phyloP scores from a whole-genome alignment of 2,797 vertebrate genomes.

The Hoplostethus atlanticus region DNA sequence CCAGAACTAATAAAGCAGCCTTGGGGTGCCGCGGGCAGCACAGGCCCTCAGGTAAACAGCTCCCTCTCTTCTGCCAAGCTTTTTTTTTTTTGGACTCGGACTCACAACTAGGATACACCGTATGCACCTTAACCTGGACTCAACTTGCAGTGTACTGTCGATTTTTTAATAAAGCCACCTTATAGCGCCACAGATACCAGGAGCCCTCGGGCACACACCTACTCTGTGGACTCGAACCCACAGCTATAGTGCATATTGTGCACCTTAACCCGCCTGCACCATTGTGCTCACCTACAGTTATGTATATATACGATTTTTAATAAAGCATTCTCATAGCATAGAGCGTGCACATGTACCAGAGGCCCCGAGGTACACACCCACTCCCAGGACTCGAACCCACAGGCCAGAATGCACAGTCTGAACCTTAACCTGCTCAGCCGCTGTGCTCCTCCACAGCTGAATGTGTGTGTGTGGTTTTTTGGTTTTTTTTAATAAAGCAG shows the following conservation, averaged over 20 bases:
- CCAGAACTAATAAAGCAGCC: slow-evolving; percentile 28
- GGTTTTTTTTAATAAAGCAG: slow-evolving; percentile 70
- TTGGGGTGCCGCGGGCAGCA: slow-evolving; percentile 6
- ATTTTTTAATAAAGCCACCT: slow-evolving; percentile 45
- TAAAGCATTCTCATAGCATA: slow-evolving; percentile 20
- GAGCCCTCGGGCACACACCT: slow-evolving; percentile 12
- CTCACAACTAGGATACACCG: slow-evolving; percentile 13
- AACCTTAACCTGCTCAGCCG: slow-evolving; percentile 60
- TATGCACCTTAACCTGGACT: slow-evolving; percentile 1
- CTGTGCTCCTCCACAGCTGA: slow-evolving; percentile 41
- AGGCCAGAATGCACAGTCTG: slow-evolving; percentile 52
- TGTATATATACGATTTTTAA: slow-evolving; percentile 31
- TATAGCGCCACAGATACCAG: slow-evolving; percentile 2
- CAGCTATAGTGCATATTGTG: background rate
- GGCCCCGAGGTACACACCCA: slow-evolving; percentile 37
- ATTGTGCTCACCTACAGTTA: slow-evolving; percentile 2
- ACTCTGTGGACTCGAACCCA: slow-evolving; percentile 43
- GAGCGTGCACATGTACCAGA: slow-evolving; percentile 1
- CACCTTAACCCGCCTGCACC: slow-evolving; percentile 24
- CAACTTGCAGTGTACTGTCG: slow-evolving; percentile 1
- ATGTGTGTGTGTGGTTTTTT: slow-evolving; percentile 21
- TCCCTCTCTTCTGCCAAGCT: background rate
- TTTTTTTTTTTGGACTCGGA: slow-evolving; percentile 10
- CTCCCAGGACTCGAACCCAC: slow-evolving; percentile 47
- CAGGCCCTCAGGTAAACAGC: slow-evolving; percentile 15